Evolutionary conservation across 2,888 invertebrate species (phyloP).

Genomic region (Deilephila elpenor): DNA sequence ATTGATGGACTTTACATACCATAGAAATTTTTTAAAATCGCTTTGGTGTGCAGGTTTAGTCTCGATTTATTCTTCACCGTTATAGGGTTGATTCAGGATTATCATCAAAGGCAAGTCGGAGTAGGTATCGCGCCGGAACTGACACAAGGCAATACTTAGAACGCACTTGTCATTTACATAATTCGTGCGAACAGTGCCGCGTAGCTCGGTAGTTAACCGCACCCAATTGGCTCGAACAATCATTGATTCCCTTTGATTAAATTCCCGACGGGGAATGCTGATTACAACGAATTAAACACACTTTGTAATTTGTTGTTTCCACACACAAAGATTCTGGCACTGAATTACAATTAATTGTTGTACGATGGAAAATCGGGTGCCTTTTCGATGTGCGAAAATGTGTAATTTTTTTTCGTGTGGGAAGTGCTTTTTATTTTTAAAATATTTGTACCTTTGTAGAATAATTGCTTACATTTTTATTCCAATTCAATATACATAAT

Average conservation of each 20-base stretch:
- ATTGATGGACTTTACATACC: too few species aligned
- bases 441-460: too few species aligned
- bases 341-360: conserved; percentile 49
- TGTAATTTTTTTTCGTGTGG: too few species aligned
- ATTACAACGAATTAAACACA: conserved; percentile 62
- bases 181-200: neutral
- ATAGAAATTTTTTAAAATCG: too few species aligned
- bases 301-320: conserved; percentile 56
- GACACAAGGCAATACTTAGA: conserved; percentile 14
- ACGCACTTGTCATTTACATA: conserved; percentile 19
- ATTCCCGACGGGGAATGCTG: conserved; percentile 59
- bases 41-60: too few species aligned
- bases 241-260: conserved; percentile 68
- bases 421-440: too few species aligned
- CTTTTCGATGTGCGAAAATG: neutral
- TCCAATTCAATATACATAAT: too few species aligned
- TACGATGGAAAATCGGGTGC: conserved; percentile 29
- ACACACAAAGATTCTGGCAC: conserved; percentile 46
- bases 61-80: too few species aligned
- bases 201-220: conserved; percentile 33
- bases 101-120: neutral
- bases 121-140: neutral
- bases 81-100: too few species aligned
- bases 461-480: too few species aligned
- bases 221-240: conserved; percentile 48